A percentile compares a stretch with the other conserved stretches of the same genome.
phyloP scores from a whole-genome alignment of 2,888 invertebrate genomes.

The Diarsia dahlii region DNA sequence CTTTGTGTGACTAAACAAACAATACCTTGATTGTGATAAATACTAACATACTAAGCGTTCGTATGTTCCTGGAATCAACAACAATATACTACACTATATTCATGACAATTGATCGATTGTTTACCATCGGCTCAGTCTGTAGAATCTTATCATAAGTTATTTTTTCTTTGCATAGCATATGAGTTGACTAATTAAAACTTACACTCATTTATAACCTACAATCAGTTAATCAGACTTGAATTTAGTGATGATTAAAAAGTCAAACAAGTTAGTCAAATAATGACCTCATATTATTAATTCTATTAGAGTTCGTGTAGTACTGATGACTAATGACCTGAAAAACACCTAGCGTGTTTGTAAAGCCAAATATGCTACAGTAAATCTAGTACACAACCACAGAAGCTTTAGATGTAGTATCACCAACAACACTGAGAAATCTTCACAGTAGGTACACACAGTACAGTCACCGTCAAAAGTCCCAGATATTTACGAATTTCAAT shows the following conservation, averaged over 20 bases:
- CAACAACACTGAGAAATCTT: slow-evolving; percentile 5
- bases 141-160: slow-evolving; percentile 29
- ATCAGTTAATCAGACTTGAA: slow-evolving; percentile 11
- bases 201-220: not conserved
- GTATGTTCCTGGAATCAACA: slow-evolving; percentile 33
- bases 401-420: slow-evolving; percentile 21
- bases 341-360: not conserved
- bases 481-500: not conserved
- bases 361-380: not conserved
- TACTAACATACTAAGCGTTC: slow-evolving; percentile 56
- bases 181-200: slow-evolving; percentile 14
- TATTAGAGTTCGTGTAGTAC: slow-evolving; percentile 1
- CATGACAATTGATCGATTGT: slow-evolving; percentile 22
- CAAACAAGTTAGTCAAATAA: slow-evolving; percentile 15
- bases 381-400: slow-evolving; percentile 30
- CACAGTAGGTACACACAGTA: not conserved
- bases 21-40: slow-evolving; percentile 51
- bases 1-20: slow-evolving; percentile 63
- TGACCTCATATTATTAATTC: slow-evolving; percentile 32
- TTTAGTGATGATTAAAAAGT: slow-evolving; percentile 10
- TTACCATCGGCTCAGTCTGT: slow-evolving; percentile 10
- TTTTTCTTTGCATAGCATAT: slow-evolving; percentile 56
- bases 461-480: slow-evolving; percentile 18
- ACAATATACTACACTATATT: slow-evolving; percentile 10
- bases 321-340: slow-evolving; percentile 28